These are phyloP conservation scores for Endomychus coccineus DNA, from an alignment of 2,888 invertebrate genomes.

Conservation along the genomic window DNA sequence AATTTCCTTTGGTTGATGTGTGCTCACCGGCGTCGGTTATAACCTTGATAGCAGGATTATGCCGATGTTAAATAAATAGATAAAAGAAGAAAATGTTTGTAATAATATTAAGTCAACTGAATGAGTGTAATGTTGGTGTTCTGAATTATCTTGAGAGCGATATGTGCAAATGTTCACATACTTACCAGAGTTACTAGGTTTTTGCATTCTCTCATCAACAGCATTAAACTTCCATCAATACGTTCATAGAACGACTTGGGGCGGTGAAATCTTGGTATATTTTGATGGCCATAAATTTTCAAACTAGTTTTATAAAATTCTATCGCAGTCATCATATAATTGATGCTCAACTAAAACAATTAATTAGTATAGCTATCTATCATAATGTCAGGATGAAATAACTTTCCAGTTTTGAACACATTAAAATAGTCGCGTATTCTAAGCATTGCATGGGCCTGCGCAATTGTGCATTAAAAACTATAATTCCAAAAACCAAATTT, in stretches of 20 bases:
- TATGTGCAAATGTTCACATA: conserved; percentile 6
- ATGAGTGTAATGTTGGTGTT: not conserved
- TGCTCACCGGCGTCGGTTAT: too few relatives aligned
- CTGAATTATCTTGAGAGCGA: not conserved
- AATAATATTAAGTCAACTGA: too few relatives aligned
- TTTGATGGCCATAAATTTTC: conserved; percentile 59
- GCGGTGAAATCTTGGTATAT: conserved; percentile 58
- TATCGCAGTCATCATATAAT: conserved; percentile 48
- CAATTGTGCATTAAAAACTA: too few relatives aligned
- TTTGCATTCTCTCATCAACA: conserved; percentile 59
- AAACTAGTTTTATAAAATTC: conserved; percentile 58
- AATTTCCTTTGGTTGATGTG: too few relatives aligned
- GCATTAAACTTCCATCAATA: conserved; percentile 59
- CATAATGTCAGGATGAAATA: too few relatives aligned
- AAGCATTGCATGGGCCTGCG: too few relatives aligned
- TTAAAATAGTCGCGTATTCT: too few relatives aligned
- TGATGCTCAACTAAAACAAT: conserved; percentile 44
- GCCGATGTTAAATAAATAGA: too few relatives aligned
- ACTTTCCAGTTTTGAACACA: too few relatives aligned
- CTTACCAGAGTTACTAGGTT: conserved; percentile 61
- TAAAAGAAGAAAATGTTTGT: too few relatives aligned
- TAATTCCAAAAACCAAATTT: too few relatives aligned
- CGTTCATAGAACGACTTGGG: conserved; percentile 62
- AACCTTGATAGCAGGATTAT: too few relatives aligned
- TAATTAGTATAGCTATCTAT: not conserved